Percentiles rank a stretch among this genome's conserved stretches.
Conservation (phyloP, 2,797 vertebrate species). For the Siniperca scherzeri region DNA sequence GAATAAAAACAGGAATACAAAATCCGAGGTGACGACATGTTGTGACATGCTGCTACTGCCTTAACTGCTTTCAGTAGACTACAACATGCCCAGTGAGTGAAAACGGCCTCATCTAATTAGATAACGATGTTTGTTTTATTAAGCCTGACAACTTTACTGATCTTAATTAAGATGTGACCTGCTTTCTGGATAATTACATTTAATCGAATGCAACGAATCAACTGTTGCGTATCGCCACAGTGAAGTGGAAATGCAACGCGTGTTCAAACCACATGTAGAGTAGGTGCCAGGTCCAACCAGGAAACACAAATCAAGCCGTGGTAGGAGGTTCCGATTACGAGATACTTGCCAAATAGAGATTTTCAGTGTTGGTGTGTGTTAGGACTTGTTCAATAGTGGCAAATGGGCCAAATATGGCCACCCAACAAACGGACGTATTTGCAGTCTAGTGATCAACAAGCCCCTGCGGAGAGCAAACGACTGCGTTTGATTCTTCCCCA, state of each 20-base stretch:
- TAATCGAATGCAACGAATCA: neutral
- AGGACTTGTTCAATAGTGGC: neutral
- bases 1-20: neutral
- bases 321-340: neutral
- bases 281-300: neutral
- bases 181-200: constrained; percentile 4
- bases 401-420: constrained; percentile 5
- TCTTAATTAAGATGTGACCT: constrained; percentile 8
- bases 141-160: constrained; percentile 5
- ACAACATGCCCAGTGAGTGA: neutral
- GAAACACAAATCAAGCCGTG: neutral
- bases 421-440: neutral
- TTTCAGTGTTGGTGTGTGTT: neutral
- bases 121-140: constrained; percentile 24
- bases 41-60: constrained; percentile 27
- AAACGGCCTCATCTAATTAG: constrained; percentile 2
- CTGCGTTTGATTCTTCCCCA: neutral
- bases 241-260: neutral
- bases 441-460: too few species aligned
- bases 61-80: constrained; percentile 16
- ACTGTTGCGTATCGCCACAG: neutral
- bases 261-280: neutral
- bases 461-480: neutral
- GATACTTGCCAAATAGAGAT: neutral
- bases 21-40: neutral